These are phyloP conservation scores for Cistogaster globosa DNA, from an alignment of 2,888 invertebrate genomes.

Conservation along the genomic window DNA sequence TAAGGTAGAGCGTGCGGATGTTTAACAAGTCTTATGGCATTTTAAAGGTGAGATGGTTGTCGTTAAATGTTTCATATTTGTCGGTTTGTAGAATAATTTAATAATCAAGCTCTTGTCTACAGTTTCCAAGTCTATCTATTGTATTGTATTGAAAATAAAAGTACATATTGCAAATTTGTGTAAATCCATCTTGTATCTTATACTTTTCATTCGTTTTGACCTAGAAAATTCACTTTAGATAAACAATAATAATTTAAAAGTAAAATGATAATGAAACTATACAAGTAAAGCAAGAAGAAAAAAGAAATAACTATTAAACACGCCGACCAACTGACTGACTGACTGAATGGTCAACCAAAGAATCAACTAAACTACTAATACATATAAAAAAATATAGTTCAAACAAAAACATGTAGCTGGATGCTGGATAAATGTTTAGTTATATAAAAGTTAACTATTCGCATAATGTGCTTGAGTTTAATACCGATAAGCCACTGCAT, in stretches of 20 bases:
- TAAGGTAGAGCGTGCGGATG: constrained; percentile 38
- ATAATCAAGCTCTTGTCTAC: constrained; percentile 9
- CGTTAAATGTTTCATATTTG: constrained; percentile 42
- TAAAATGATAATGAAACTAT: constrained; percentile 64
- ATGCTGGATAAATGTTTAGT: constrained; percentile 40
- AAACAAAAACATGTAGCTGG: constrained; percentile 34
- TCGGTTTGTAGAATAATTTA: constrained; percentile 47
- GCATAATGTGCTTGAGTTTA: constrained; percentile 38
- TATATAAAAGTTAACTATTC: constrained; percentile 21
- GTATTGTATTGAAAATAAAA: constrained; percentile 61
- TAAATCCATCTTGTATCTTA: constrained; percentile 32
- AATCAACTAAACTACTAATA: constrained; percentile 26
- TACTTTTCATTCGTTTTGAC: constrained; percentile 56
- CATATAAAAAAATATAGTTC: constrained; percentile 18
- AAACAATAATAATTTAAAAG: constrained; percentile 60
- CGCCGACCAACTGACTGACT: constrained; percentile 10
- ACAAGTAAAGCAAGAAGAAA: not conserved
- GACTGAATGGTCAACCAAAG: constrained; percentile 5
- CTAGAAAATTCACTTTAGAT: constrained; percentile 70
- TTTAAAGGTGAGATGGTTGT: constrained; percentile 52
- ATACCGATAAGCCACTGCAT: constrained; percentile 9
- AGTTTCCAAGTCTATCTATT: not conserved
- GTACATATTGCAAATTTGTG: constrained; percentile 55
- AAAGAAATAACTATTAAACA: constrained; percentile 1
- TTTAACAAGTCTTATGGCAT: constrained; percentile 30